Conservation (phyloP, 2,888 invertebrate genomes). For the Tenthredo scrophulariae region DNA sequence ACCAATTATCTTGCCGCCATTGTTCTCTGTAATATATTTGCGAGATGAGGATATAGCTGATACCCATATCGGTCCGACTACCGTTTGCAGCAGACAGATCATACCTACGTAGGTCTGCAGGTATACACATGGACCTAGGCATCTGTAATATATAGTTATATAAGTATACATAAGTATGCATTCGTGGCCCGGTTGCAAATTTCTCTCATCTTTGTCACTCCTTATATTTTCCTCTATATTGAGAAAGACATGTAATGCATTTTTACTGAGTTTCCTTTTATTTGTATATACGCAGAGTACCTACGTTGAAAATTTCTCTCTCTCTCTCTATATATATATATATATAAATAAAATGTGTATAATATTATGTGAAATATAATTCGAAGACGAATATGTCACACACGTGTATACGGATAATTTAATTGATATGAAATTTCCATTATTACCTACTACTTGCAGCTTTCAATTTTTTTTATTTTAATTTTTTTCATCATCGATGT, state of each 20-base stretch:
- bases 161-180: not conserved
- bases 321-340: too few relatives aligned
- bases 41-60: not conserved
- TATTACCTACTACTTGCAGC: too few relatives aligned
- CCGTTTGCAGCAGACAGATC: not conserved
- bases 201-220: not conserved
- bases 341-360: too few relatives aligned
- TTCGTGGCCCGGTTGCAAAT: not conserved
- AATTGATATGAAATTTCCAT: too few relatives aligned
- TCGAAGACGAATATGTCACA: too few relatives aligned
- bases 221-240: not conserved
- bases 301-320: too few relatives aligned
- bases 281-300: too few relatives aligned
- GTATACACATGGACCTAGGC: not conserved
- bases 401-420: too few relatives aligned
- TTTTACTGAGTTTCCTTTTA: not conserved
- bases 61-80: not conserved
- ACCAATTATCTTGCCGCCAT: constrained; percentile 3
- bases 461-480: not conserved
- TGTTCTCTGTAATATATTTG: constrained; percentile 1
- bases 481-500: not conserved
- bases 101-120: not conserved
- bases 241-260: too few relatives aligned
- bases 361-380: too few relatives aligned
- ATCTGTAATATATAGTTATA: not conserved